These are phyloP conservation scores for Gobiocypris rarus DNA, from an alignment of 2,113 vertebrate genomes.

Conservation along the genomic window DNA sequence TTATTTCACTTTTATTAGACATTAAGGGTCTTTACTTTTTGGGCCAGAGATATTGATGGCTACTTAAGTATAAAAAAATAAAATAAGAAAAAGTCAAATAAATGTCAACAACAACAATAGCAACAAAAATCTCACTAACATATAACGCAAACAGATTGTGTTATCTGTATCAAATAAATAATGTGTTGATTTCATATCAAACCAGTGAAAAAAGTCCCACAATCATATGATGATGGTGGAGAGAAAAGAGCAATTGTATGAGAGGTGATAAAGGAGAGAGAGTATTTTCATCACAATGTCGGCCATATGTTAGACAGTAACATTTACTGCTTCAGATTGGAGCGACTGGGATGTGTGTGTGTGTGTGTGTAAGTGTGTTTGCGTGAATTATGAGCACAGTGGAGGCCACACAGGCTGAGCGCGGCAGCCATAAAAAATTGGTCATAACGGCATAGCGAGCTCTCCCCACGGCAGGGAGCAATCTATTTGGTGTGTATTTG, in stretches of 20 bases:
- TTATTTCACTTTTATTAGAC: too few species aligned
- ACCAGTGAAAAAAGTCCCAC: not conserved
- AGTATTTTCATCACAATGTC: constrained; percentile 26
- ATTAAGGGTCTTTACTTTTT: not conserved
- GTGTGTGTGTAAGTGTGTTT: not conserved
- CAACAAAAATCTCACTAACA: not conserved
- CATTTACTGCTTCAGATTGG: constrained; percentile 10
- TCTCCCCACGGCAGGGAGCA: constrained; percentile 34
- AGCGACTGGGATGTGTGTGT: not conserved
- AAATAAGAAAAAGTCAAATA: not conserved
- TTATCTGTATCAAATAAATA: not conserved
- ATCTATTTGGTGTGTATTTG: constrained; percentile 48
- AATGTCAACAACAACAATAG: not conserved
- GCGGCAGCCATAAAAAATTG: constrained; percentile 55
- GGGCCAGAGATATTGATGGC: not conserved
- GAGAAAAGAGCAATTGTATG: not conserved
- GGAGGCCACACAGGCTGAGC: constrained; percentile 43
- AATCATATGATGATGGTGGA: not conserved
- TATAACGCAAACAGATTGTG: not conserved
- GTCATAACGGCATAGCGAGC: constrained; percentile 49
- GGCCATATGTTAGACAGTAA: constrained; percentile 22
- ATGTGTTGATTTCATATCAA: not conserved
- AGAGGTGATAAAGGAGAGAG: not conserved
- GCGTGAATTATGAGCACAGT: constrained; percentile 47
- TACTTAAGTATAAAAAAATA: not conserved